Evolutionary conservation across 2,888 invertebrate genomes (phyloP), one percentile per base, ranked within the genome.

Genomic region (Ophion costatus): DNA sequence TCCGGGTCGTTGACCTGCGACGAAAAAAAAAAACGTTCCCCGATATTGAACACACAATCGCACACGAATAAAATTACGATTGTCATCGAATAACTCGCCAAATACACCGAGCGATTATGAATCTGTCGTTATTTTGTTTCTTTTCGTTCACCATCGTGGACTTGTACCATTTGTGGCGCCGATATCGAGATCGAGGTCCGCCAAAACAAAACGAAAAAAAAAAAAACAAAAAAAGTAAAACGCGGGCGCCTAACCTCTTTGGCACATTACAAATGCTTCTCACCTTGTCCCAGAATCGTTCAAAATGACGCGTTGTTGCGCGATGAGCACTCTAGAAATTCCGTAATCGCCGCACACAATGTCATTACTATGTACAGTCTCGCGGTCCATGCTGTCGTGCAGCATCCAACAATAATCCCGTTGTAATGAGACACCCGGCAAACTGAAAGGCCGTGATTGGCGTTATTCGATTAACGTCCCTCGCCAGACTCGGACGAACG

Each of bases 1-100:
- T 93, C 93, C 42, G 93, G 93, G 86, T 93, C 93, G 82, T 91
- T 93, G 66, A 93, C 93, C 93, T 93, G 80, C 6, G 38, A 17
- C 74, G 75, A 67, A 51, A 78, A 67, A 51, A 69, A 61, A 61
- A 59, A 14, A 33, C 20, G 71, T 22, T 10, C 24, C 14, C n/a
- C 42, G 10, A 45, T 45, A 24, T 69, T 22, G 14, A 51, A 51
- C 51, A 51, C 51, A 51, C 14, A 17, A 38, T 69, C 45, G 45
- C 3, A 20, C 45, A 4, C 56, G n/a, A 11, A 24, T 56, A 5
- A 51, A 51, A 51, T 5, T 14, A 51, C 51, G 51, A 51, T 51
- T 51, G 14, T 38, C 38, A 38, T 38, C 38, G 38, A 38, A 38
- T 38, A 38, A 38, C 38, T 38, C 38, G 6, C 38, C 38, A 38